Evolutionary conservation across 2,888 invertebrate genomes (phyloP).

Genomic region (Octodonta nipae): DNA sequence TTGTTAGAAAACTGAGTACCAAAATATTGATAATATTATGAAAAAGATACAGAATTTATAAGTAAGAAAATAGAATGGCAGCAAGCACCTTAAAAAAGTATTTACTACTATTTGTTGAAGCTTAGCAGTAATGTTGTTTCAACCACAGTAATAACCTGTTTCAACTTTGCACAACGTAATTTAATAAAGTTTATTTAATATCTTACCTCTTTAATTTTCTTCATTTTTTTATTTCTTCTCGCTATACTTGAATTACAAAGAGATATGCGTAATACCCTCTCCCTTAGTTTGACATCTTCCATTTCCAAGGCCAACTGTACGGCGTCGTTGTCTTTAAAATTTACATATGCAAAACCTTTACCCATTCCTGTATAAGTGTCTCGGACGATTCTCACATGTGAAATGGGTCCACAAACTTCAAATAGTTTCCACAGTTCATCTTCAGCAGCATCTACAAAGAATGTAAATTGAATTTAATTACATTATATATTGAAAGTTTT

Average conservation of each 20-base stretch:
- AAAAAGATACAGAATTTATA: too few relatives aligned
- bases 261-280: constrained; percentile 47
- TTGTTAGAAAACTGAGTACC: too few relatives aligned
- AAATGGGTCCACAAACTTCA: constrained; percentile 56
- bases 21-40: too few relatives aligned
- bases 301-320: constrained; percentile 53
- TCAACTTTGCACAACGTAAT: too few relatives aligned
- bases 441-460: constrained; percentile 47
- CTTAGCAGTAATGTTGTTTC: too few relatives aligned
- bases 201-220: constrained; percentile 9
- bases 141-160: too few relatives aligned
- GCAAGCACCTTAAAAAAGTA: too few relatives aligned
- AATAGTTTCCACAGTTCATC: constrained; percentile 56
- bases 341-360: constrained; percentile 68
- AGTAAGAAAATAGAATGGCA: too few relatives aligned
- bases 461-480: too few relatives aligned
- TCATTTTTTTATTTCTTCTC: constrained; percentile 20
- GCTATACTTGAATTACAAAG: constrained; percentile 33
- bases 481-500: too few relatives aligned
- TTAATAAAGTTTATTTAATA: constrained; percentile 7
- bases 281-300: constrained; percentile 45
- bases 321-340: constrained; percentile 51
- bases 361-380: constrained; percentile 56
- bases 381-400: constrained; percentile 54
- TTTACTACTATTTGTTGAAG: too few relatives aligned